Conservation (phyloP, 53 echinoderm and acorn worm species). For the Mesocentrotus franciscanus region DNA sequence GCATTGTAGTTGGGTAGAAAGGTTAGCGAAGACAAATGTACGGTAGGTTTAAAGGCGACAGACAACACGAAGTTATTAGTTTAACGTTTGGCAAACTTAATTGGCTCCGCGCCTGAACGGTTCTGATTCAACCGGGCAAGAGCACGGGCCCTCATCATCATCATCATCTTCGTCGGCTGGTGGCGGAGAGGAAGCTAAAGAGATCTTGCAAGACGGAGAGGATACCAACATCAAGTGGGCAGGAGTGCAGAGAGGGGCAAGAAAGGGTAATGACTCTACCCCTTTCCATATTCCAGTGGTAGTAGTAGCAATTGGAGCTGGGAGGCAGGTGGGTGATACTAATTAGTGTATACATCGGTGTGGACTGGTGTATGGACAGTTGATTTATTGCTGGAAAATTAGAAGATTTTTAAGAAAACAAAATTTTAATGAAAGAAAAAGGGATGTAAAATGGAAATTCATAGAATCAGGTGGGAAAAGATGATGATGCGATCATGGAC, state of each 20-base stretch:
- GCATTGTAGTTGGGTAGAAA: constrained; percentile 2
- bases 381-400: neutral
- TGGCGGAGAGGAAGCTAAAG: constrained; percentile 15
- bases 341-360: neutral
- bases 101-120: constrained; percentile 55
- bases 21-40: constrained; percentile 53
- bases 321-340: neutral
- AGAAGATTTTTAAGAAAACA: neutral
- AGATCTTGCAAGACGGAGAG: neutral
- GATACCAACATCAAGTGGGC: neutral
- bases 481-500: neutral
- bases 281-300: neutral
- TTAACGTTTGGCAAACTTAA: constrained; percentile 67
- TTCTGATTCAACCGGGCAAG: constrained; percentile 51
- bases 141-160: constrained; percentile 24
- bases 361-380: neutral
- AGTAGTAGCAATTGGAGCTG: neutral
- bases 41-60: constrained; percentile 54
- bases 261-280: neutral
- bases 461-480: neutral
- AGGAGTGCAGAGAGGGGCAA: neutral
- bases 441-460: neutral
- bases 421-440: neutral
- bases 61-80: constrained; percentile 65
- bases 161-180: constrained; percentile 23